A percentile compares a stretch with the other conserved stretches of the same genome.
Conservation (phyloP, 2,888 invertebrate species). For the Plagodis pulveraria region DNA sequence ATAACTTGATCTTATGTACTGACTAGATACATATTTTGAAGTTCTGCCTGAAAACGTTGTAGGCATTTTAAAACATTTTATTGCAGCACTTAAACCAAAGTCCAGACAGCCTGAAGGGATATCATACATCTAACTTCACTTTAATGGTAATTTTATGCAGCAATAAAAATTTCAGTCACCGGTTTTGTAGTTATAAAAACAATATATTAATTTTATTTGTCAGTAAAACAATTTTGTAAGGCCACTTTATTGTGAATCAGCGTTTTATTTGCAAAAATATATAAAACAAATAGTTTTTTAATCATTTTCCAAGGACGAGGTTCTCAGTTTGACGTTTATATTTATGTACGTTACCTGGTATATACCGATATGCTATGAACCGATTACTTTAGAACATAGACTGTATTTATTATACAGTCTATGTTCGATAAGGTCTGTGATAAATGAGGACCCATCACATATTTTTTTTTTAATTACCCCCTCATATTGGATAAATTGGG, state of each 20-base stretch:
- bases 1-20: conserved; percentile 8
- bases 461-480: no score
- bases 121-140: conserved; percentile 39
- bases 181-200: conserved; percentile 45
- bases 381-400: no score
- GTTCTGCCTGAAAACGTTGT: conserved; percentile 28
- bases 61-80: conserved; percentile 45
- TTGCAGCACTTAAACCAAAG: conserved; percentile 36
- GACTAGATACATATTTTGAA: conserved; percentile 1
- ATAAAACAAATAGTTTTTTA: no score
- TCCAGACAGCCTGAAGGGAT: conserved; percentile 44
- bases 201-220: conserved; percentile 51
- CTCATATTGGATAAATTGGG: no score
- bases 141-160: conserved; percentile 56
- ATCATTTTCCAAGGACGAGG: no score
- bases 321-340: no score
- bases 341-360: no score
- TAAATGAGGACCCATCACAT: no score
- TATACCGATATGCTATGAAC: no score
- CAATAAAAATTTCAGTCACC: conserved; percentile 48
- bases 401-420: no score
- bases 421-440: no score
- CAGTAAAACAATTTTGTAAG: conserved; percentile 15
- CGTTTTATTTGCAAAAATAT: no score
- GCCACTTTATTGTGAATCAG: conserved; percentile 3